phyloP scores from a whole-genome alignment of 2,888 invertebrate species.

The Xanthia icteritia region DNA sequence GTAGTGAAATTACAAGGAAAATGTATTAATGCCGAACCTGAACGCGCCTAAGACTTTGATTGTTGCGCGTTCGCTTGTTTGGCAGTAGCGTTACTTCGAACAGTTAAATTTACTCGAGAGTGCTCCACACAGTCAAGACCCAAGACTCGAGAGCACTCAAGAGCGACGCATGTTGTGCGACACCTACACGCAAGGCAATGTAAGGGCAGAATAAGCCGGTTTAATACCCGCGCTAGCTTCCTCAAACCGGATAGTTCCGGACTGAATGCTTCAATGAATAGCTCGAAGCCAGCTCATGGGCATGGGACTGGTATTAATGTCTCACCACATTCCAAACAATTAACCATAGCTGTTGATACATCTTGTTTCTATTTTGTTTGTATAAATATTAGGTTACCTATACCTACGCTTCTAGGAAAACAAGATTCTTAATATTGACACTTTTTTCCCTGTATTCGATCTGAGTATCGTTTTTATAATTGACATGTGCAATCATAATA shows the following conservation, averaged over 20 bases:
- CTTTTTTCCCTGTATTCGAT: background rate
- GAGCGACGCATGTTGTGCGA: slow-evolving; percentile 41
- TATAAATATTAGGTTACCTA: slow-evolving; percentile 21
- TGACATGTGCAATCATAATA: background rate
- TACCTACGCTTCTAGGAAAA: slow-evolving; percentile 14
- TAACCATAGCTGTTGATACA: slow-evolving; percentile 74
- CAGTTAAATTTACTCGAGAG: slow-evolving; percentile 24
- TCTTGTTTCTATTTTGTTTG: slow-evolving; percentile 63
- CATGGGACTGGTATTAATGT: slow-evolving; percentile 70
- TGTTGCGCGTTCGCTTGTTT: slow-evolving; percentile 18
- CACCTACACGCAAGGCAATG: slow-evolving; percentile 70
- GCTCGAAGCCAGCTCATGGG: slow-evolving; percentile 68
- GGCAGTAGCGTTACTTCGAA: background rate
- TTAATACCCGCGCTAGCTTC: slow-evolving; percentile 76
- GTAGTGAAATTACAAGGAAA: too few species aligned
- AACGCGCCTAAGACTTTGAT: slow-evolving; percentile 3
- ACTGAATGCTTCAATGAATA: slow-evolving; percentile 64
- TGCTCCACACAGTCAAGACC: slow-evolving; percentile 20
- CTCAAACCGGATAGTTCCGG: slow-evolving; percentile 82
- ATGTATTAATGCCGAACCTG: slow-evolving; percentile 2
- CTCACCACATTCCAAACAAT: slow-evolving; percentile 84
- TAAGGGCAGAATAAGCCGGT: slow-evolving; percentile 81
- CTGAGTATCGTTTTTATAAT: slow-evolving; percentile 1
- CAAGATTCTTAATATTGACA: background rate
- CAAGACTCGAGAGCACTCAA: slow-evolving; percentile 25